A percentile compares a stretch with the other conserved stretches of the same genome.
Evolutionary conservation across 1,140 invertebrate genomes (phyloP).

Genomic region (Drosophila equinoxialis): DNA sequence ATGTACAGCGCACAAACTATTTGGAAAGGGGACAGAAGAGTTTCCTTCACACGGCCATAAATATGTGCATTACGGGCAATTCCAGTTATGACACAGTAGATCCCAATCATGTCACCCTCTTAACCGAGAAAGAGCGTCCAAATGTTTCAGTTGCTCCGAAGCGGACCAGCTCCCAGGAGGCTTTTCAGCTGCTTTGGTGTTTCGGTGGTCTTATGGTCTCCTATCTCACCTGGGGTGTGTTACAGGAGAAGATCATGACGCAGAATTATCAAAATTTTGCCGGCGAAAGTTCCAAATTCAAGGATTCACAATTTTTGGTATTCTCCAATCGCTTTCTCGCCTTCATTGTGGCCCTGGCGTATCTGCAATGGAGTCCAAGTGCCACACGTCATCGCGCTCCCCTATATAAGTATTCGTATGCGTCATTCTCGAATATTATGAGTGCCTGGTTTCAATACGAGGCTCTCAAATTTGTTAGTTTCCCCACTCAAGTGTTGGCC

Average conservation of each 20-base stretch:
- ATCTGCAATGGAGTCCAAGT: conserved; percentile 84
- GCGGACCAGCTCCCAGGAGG: conserved; percentile 85
- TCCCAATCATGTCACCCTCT: conserved; percentile 39
- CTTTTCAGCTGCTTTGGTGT: conserved; percentile 89
- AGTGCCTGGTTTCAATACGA: conserved; percentile 99
- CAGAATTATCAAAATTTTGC: conserved; percentile 88
- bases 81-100: conserved; percentile 50
- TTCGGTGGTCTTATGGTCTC: conserved; percentile 94
- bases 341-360: conserved; percentile 88
- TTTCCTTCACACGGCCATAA: conserved; percentile 85
- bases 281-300: conserved; percentile 88
- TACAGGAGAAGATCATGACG: conserved; percentile 97
- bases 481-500: conserved; percentile 97
- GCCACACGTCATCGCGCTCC: conserved; percentile 92
- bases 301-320: conserved; percentile 97
- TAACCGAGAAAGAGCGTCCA: conserved; percentile 71
- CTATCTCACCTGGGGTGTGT: conserved; percentile 96
- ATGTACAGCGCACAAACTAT: conserved; percentile 91
- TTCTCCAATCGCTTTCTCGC: conserved; percentile 96
- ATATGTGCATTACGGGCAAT: conserved; percentile 87
- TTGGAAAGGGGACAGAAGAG: conserved; percentile 87
- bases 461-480: conserved; percentile 98
- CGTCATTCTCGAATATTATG: conserved; percentile 98
- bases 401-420: conserved; percentile 97
- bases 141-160: conserved; percentile 40